phyloP scores from a whole-genome alignment of 2,113 vertebrate genomes.

The Tupaia tana region DNA sequence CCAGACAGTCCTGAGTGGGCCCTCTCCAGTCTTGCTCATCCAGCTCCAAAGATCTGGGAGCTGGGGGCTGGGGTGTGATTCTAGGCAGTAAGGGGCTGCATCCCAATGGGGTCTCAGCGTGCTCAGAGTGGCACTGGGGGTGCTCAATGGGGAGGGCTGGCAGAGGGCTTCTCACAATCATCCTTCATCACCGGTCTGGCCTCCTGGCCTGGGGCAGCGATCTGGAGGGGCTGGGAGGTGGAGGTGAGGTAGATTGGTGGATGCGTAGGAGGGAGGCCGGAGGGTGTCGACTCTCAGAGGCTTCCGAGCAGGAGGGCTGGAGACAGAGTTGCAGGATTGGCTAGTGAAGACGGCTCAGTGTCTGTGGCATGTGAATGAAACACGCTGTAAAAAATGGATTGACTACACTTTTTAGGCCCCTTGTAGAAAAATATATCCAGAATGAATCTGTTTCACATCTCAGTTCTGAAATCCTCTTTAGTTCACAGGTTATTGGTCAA shows the following conservation, averaged over 20 bases:
- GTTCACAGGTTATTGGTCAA: constrained; percentile 77
- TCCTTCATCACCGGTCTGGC: not conserved
- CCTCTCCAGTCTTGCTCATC: not conserved
- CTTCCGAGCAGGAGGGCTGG: not conserved
- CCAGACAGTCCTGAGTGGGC: not conserved
- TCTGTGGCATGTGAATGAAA: not conserved
- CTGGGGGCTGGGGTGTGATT: not conserved
- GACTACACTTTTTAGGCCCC: constrained; percentile 29
- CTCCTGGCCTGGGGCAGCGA: not conserved
- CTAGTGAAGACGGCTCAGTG: not conserved
- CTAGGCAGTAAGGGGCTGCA: not conserved
- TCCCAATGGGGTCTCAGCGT: not conserved
- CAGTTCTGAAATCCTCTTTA: constrained; percentile 65
- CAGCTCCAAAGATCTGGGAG: not conserved
- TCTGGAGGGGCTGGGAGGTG: not conserved
- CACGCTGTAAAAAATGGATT: not conserved
- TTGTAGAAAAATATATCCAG: constrained; percentile 78
- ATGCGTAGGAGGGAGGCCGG: not conserved
- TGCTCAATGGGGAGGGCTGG: not conserved
- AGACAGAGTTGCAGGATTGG: not conserved
- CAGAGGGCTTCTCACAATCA: not conserved
- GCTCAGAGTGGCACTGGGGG: not conserved
- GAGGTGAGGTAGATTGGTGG: constrained; percentile 75
- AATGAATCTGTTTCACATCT: constrained; percentile 49
- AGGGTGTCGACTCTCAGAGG: not conserved